These are phyloP conservation scores for Etheostoma cragini DNA, from an alignment of 2,113 vertebrate species.

Conservation along the genomic window DNA sequence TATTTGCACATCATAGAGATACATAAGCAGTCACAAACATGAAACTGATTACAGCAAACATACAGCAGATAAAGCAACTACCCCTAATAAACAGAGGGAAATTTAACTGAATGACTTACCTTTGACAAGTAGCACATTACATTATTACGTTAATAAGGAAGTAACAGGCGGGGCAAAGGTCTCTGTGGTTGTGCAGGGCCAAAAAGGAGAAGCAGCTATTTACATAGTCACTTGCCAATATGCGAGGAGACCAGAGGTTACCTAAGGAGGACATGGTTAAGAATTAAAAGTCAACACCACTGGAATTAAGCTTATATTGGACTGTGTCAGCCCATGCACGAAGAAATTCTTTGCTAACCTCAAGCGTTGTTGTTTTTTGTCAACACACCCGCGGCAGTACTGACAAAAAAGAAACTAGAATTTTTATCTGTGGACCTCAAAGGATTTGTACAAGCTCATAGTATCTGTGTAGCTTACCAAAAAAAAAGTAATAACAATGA, in stretches of 20 bases:
- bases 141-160: constrained; percentile 75
- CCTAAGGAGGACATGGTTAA: constrained; percentile 54
- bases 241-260: constrained; percentile 54
- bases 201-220: constrained; percentile 75
- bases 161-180: constrained; percentile 76
- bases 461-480: background rate
- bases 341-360: background rate
- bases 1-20: constrained; percentile 5
- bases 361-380: constrained; percentile 44
- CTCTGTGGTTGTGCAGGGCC: constrained; percentile 41
- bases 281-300: constrained; percentile 74
- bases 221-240: constrained; percentile 46
- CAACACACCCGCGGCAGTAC: constrained; percentile 25
- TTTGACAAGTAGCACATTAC: constrained; percentile 24
- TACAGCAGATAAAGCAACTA: background rate
- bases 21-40: background rate
- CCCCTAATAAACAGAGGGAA: background rate
- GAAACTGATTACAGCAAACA: background rate
- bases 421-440: background rate
- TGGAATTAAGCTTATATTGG: constrained; percentile 38
- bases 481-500: background rate
- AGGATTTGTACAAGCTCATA: constrained; percentile 8
- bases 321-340: background rate
- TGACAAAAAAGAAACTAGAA: constrained; percentile 15
- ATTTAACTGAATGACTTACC: background rate